Evolutionary conservation across 2,888 invertebrate genomes (phyloP), one percentile per base, ranked within the genome.

Genomic region (Serripes groenlandicus): DNA sequence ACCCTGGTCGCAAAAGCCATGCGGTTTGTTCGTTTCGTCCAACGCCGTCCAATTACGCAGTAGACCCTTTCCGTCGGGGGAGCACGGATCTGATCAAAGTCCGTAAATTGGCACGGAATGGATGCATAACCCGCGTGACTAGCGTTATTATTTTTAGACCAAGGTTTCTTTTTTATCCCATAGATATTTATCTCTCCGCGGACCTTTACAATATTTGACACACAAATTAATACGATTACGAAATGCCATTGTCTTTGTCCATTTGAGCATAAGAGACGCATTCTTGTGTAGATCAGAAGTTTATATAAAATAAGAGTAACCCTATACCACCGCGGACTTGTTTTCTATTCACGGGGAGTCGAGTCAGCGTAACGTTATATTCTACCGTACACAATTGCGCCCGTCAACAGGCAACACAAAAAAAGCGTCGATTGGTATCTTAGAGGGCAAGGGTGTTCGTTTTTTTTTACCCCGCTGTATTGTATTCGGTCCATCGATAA

Each of bases 211-310:
- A 66, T 35, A 42, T 15, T 66, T 66, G 66, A 66, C 66, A 66
- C 58, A 78, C 75, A 66, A 76, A 56, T 84, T 81, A 80, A 84
- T 84, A 58, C 75, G 75, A 84, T 84, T 84, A 84, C 78, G 80
- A 80, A 74, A 84, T 60, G 11, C 68, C 60, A 68, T 86, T 86
- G 83, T 86, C 73, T 83, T 64, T 71, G 69, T 34, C 23, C 81
- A 83, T 49, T 66, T 21, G 64, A 74, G 83, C 75, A 75, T 75
- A 86, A 86, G 86, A 81, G 75, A 49, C 75, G 69, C 58, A 74
- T 76, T 64, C 60, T 68, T 66, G 42, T 66, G 35, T n/a, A 23
- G 34, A 66, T 66, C 23, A 28, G 66, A 42, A 21, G 23, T 66
- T 66, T 42, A 66, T 66, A 66, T 66, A 66, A 66, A 37, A 66